Evolutionary conservation across 2,888 invertebrate genomes (phyloP), one percentile per base, ranked within the genome.

Genomic region (Falcaria lacertinaria): DNA sequence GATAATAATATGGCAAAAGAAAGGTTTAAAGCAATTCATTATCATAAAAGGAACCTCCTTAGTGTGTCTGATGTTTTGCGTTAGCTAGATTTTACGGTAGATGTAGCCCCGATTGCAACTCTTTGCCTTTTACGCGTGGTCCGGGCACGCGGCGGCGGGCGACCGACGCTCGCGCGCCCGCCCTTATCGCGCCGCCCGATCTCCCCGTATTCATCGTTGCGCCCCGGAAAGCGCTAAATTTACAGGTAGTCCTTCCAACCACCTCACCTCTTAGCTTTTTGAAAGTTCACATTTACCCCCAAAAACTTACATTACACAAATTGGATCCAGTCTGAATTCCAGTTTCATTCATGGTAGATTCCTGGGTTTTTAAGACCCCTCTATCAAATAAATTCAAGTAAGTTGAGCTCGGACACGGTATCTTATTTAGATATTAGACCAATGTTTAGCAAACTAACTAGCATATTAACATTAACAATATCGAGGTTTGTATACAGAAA

Each of bases 221-320:
- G 61, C 73, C 71, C 28, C 70, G 74, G 73, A 77, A 80, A 77
- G 66, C 72, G 71, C 80, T 79, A 79, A 80, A 80, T 80, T 79
- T 80, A 75, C 60, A 80, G 72, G 79, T 76, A 80, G 69, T 73
- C 63, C 66, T 74, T 69, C 70, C 71, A 68, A 69, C 70, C 60
- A 57, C 72, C 77, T 75, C 73, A 71, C 74, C 74, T 74, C 66
- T 66, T 65, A 69, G 75, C 79, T 80, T 81, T 83, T 85, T 75
- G 71, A 77, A 59, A 74, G 67, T 77, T 70, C 59, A 68, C 69
- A 64, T 75, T 75, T 69, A 69, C 69, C 60, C 63, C 66, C 68
- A 61, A 77, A 80, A 84, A 77, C 70, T 81, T 80, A 70, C 87
- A 87, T 86, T 87, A 86, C 70, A 70, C 76, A 82, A 83, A 86